Conservation (phyloP, 2,797 vertebrate genomes). For the Gila robusta region DNA sequence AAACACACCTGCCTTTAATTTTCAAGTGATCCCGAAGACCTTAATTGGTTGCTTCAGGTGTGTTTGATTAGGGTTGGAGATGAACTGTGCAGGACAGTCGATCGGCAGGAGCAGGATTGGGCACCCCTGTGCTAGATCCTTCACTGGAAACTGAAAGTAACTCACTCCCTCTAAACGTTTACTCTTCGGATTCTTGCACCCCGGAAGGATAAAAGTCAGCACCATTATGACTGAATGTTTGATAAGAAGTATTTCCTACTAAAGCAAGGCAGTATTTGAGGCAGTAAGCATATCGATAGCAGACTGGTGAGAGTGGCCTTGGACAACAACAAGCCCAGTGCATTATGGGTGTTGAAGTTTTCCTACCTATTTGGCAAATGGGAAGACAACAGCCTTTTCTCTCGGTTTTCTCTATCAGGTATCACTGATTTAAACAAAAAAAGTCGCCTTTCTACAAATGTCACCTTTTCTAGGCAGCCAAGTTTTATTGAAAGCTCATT, state of each 20-base stretch:
- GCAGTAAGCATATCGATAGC: neutral
- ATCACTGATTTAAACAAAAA: neutral
- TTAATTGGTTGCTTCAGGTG: too few species aligned
- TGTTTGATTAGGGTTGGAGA: too few species aligned
- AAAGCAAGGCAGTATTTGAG: neutral
- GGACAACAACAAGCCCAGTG: neutral
- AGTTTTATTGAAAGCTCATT: neutral
- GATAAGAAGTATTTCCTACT: neutral
- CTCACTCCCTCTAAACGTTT: too few species aligned
- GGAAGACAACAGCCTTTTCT: neutral
- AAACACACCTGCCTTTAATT: too few species aligned
- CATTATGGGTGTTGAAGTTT: neutral
- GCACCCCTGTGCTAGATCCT: too few species aligned
- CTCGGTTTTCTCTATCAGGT: neutral
- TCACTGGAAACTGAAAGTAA: too few species aligned
- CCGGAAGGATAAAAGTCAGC: too few species aligned
- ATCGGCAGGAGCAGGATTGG: too few species aligned
- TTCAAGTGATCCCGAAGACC: too few species aligned
- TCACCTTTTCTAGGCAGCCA: neutral
- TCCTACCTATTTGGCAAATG: neutral
- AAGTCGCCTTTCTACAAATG: too few species aligned
- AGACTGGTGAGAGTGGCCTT: neutral
- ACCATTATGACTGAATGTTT: neutral
- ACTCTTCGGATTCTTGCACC: too few species aligned
- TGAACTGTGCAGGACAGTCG: too few species aligned